phyloP scores from a whole-genome alignment of 2,888 invertebrate genomes.

The Blastobasis lacticolella region DNA sequence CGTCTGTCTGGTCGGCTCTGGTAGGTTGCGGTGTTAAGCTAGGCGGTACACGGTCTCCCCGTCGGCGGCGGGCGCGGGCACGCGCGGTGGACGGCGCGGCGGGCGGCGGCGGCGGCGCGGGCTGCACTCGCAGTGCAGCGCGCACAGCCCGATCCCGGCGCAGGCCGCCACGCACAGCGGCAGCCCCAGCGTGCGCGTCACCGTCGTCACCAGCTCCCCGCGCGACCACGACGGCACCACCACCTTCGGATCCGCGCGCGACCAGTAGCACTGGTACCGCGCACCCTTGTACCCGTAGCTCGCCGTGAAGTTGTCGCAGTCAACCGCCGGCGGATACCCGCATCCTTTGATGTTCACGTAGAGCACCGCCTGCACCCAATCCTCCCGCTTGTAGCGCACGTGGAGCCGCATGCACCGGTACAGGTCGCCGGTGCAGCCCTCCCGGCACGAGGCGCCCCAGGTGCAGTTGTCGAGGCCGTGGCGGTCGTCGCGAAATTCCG shows the following conservation, averaged over 20 bases:
- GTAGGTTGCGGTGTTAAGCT: conserved; percentile 29
- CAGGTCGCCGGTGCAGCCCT: conserved; percentile 87
- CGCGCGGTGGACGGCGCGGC: conserved; percentile 76
- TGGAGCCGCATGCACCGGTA: conserved; percentile 80
- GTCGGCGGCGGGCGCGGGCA: conserved; percentile 72
- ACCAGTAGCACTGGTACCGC: conserved; percentile 79
- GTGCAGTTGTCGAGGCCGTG: conserved; percentile 85
- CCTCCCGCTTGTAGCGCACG: conserved; percentile 73
- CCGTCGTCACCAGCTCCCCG: conserved; percentile 86
- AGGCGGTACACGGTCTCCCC: conserved; percentile 65
- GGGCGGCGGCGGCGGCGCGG: conserved; percentile 79
- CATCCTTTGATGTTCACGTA: conserved; percentile 89
- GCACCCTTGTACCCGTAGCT: conserved; percentile 81
- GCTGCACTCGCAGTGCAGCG: conserved; percentile 90
- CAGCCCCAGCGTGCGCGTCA: conserved; percentile 88
- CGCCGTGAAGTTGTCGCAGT: conserved; percentile 83
- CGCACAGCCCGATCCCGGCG: conserved; percentile 88
- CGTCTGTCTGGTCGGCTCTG: too few species aligned
- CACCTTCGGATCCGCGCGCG: conserved; percentile 85
- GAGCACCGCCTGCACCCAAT: conserved; percentile 76
- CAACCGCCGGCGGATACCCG: conserved; percentile 85
- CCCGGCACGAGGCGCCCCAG: conserved; percentile 83
- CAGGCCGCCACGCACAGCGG: conserved; percentile 89
- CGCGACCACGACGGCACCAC: conserved; percentile 89
- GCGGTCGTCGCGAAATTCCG: conserved; percentile 80